Evolutionary conservation across 2,113 vertebrate genomes (phyloP).

Genomic region (Pseudopipra pipra): DNA sequence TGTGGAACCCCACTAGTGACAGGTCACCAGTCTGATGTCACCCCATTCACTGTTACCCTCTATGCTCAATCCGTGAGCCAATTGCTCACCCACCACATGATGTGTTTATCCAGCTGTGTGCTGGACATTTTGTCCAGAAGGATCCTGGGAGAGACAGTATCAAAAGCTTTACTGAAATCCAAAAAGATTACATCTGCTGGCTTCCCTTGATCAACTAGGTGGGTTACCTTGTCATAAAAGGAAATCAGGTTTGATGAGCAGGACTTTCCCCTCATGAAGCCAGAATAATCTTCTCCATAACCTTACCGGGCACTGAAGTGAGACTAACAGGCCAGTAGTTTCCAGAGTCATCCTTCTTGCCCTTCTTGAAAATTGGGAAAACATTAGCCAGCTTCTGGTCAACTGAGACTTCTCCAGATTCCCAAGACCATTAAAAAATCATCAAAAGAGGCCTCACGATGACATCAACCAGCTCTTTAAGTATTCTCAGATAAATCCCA

Average conservation of each 20-base stretch:
- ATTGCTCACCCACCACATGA: neutral
- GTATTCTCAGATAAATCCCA: neutral
- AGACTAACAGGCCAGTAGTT: neutral
- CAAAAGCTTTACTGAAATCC: neutral
- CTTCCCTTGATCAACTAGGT: neutral
- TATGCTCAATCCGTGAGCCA: accelerated
- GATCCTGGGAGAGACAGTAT: neutral
- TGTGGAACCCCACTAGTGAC: neutral
- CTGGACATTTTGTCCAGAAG: neutral
- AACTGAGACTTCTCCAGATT: neutral
- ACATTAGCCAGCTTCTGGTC: neutral
- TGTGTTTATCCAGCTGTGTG: neutral
- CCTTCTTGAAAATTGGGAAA: neutral
- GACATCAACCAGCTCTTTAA: neutral
- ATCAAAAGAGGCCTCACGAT: accelerated
- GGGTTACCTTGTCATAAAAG: neutral
- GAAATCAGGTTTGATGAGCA: neutral
- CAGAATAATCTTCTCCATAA: neutral
- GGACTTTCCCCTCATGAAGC: neutral
- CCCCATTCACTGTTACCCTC: neutral
- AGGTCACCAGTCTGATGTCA: neutral
- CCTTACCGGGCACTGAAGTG: neutral
- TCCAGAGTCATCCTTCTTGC: neutral
- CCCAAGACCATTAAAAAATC: neutral
- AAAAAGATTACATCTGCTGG: neutral